Evolutionary conservation across 2,797 vertebrate genomes (phyloP).

Genomic region (Aulostomus chinensis): DNA sequence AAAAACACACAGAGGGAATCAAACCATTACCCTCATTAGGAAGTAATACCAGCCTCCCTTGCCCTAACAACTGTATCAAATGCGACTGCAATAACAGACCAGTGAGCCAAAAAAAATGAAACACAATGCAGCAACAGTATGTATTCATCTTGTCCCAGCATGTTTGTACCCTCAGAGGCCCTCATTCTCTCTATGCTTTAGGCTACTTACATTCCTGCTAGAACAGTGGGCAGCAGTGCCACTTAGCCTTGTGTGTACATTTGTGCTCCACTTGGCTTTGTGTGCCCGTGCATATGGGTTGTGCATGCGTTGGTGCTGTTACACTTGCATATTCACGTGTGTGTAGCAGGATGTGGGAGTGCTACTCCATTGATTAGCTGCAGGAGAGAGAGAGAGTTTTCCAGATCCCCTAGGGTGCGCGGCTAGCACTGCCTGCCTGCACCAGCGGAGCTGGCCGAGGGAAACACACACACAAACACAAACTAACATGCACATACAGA

Average conservation of each 20-base stretch:
- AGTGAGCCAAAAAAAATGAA: not conserved
- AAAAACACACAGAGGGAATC: not conserved
- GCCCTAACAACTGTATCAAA: not conserved
- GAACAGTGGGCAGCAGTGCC: conserved; percentile 25
- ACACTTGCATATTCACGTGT: conserved; percentile 5
- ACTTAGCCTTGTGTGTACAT: conserved; percentile 15
- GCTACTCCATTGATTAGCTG: conserved; percentile 70
- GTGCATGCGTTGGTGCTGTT: not conserved
- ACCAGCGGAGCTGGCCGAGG: conserved; percentile 40
- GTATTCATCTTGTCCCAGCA: conserved; percentile 10
- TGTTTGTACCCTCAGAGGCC: conserved; percentile 34
- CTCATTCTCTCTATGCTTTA: conserved; percentile 21
- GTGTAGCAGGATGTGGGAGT: conserved; percentile 48
- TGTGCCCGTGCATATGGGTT: conserved; percentile 19
- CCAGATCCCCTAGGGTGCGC: conserved; percentile 60
- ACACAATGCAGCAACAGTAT: conserved; percentile 1
- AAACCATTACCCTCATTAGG: not conserved
- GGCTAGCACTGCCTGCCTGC: conserved; percentile 43
- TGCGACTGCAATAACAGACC: not conserved
- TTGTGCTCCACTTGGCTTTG: conserved; percentile 38
- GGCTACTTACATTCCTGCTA: conserved; percentile 15
- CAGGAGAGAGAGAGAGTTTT: conserved; percentile 55
- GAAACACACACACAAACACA: conserved; percentile 4
- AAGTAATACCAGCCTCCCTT: not conserved
- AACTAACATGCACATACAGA: not conserved